A percentile compares a stretch with the other conserved stretches of the same genome.
These are phyloP conservation scores for Drosophila malerkotliana DNA, from an alignment of 1,140 invertebrate species.

Conservation along the genomic window DNA sequence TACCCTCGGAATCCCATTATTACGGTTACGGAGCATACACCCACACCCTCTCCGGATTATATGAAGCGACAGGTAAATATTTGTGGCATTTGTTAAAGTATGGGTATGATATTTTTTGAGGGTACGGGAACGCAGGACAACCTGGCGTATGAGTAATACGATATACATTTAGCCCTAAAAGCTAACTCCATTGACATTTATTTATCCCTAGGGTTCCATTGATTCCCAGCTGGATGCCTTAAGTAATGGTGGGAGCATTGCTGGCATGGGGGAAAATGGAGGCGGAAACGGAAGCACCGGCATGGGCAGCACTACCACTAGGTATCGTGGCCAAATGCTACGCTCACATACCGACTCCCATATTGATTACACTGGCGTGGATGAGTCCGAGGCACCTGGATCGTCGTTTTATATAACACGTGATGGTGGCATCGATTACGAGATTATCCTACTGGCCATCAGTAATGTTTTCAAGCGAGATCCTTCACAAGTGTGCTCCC, in stretches of 20 bases:
- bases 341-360: conserved; percentile 97
- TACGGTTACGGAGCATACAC: conserved; percentile 97
- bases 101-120: too few species aligned
- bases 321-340: conserved; percentile 86
- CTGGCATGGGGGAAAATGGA: conserved; percentile 61
- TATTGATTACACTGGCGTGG: conserved; percentile 92
- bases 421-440: conserved; percentile 96
- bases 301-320: conserved; percentile 51
- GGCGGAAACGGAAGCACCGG: conserved; percentile 67
- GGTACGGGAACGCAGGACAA: background rate
- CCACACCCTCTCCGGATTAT: conserved; percentile 93
- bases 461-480: conserved; percentile 93
- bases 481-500: conserved; percentile 87
- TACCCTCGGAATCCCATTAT: conserved; percentile 94
- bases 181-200: background rate
- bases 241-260: conserved; percentile 85
- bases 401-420: conserved; percentile 96
- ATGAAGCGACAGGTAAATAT: conserved; percentile 88
- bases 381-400: conserved; percentile 94
- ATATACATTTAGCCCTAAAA: background rate
- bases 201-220: conserved; percentile 87
- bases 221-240: conserved; percentile 91
- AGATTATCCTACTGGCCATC: conserved; percentile 94
- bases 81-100: background rate
- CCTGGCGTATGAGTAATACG: background rate